phyloP scores from a whole-genome alignment of 2,113 vertebrate genomes.

The Lanius ludovicianus region DNA sequence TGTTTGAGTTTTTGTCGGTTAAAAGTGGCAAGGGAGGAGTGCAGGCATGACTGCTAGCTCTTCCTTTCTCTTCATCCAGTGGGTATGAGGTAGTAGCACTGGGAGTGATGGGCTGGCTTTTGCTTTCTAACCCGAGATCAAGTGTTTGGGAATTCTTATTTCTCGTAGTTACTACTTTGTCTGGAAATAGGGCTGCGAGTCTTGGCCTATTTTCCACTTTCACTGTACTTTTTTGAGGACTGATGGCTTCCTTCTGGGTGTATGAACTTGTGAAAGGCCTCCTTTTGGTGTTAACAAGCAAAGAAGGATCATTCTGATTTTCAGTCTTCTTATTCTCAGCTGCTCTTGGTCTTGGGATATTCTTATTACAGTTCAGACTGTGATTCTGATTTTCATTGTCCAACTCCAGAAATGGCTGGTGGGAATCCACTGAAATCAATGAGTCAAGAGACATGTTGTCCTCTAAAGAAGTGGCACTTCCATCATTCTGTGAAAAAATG shows the following conservation, averaged over 20 bases:
- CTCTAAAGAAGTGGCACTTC: not conserved
- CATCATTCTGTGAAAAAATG: slow-evolving; percentile 67
- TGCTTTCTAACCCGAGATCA: not conserved
- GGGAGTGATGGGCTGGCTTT: not conserved
- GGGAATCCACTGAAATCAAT: not conserved
- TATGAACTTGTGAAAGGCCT: slow-evolving; percentile 6
- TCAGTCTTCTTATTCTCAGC: not conserved
- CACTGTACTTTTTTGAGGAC: not conserved
- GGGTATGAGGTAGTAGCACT: not conserved
- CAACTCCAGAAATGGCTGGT: not conserved
- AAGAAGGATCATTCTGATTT: not conserved
- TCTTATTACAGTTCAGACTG: not conserved
- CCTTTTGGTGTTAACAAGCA: not conserved
- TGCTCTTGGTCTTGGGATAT: not conserved
- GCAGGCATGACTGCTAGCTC: not conserved
- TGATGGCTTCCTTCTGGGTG: not conserved
- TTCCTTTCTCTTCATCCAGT: not conserved
- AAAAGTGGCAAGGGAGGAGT: not conserved
- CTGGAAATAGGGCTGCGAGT: slow-evolving; percentile 11
- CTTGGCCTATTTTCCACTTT: not conserved
- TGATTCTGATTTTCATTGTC: slow-evolving; percentile 29
- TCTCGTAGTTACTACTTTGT: slow-evolving; percentile 6
- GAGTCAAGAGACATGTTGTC: not conserved
- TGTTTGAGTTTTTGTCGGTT: slow-evolving; percentile 45
- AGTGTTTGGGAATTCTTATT: slow-evolving; percentile 23